Evolutionary conservation across 2,888 invertebrate genomes (phyloP).

Genomic region (Spilosoma lubricipeda): DNA sequence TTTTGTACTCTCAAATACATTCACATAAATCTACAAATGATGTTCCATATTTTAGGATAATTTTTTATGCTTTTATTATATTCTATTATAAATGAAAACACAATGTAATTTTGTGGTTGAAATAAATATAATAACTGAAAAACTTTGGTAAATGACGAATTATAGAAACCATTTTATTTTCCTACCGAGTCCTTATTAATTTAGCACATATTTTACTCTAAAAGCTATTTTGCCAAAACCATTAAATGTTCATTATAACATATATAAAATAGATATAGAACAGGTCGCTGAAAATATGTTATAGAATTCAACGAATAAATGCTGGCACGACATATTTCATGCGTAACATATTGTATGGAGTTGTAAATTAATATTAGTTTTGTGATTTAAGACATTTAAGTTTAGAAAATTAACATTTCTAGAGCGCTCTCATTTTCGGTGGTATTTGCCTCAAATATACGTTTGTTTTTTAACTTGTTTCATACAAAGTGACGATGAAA

Average conservation of each 20-base stretch:
- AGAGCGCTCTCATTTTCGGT: background rate
- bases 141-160: background rate
- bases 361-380: background rate
- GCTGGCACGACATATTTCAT: background rate
- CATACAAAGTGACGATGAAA: background rate
- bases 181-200: slow-evolving; percentile 22
- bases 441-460: no score
- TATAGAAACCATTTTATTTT: slow-evolving; percentile 22
- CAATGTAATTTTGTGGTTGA: background rate
- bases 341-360: background rate
- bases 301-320: background rate
- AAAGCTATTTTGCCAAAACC: background rate
- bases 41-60: no score
- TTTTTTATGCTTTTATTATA: no score
- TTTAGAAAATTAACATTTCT: background rate
- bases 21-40: no score
- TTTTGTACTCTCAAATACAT: no score
- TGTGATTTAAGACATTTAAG: background rate
- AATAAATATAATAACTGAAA: background rate
- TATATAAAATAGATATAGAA: background rate
- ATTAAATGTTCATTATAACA: background rate
- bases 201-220: background rate
- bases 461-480: background rate
- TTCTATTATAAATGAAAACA: no score
- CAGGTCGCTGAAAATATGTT: background rate